Conservation (phyloP, 2,113 vertebrate genomes). For the Neogale vison region DNA sequence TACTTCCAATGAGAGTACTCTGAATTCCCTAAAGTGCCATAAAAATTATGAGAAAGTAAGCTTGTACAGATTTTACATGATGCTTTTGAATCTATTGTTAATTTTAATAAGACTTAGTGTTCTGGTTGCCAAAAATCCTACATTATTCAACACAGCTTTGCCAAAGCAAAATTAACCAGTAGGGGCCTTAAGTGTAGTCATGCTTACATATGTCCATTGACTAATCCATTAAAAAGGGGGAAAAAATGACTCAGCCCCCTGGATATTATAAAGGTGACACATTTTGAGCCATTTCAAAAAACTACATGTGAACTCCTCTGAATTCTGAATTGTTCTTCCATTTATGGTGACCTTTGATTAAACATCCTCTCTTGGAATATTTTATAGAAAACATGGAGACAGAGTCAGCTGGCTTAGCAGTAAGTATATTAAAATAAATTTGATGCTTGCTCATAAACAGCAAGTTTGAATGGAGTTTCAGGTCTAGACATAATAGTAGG, state of each 20-base stretch:
- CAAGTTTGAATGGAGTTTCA: not conserved
- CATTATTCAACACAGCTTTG: not conserved
- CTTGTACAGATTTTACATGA: not conserved
- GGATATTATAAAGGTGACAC: not conserved
- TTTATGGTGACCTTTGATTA: not conserved
- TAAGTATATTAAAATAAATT: not conserved
- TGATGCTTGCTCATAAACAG: not conserved
- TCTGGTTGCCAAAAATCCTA: slow-evolving; percentile 19
- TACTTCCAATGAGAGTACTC: slow-evolving; percentile 22
- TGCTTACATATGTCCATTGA: not conserved
- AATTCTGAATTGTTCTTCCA: not conserved
- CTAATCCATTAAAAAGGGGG: not conserved
- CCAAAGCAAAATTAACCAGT: not conserved
- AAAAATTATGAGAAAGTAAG: not conserved
- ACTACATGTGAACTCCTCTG: not conserved
- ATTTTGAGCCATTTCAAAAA: not conserved
- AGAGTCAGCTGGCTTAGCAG: not conserved
- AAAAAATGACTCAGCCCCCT: not conserved
- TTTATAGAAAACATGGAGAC: not conserved
- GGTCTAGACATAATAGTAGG: not conserved
- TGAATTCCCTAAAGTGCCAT: slow-evolving; percentile 18
- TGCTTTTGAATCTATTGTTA: not conserved
- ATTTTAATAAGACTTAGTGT: not conserved
- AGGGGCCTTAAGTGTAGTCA: not conserved
- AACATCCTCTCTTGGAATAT: not conserved